phyloP scores from a whole-genome alignment of 2,888 invertebrate genomes.

The Drosophila dives region DNA sequence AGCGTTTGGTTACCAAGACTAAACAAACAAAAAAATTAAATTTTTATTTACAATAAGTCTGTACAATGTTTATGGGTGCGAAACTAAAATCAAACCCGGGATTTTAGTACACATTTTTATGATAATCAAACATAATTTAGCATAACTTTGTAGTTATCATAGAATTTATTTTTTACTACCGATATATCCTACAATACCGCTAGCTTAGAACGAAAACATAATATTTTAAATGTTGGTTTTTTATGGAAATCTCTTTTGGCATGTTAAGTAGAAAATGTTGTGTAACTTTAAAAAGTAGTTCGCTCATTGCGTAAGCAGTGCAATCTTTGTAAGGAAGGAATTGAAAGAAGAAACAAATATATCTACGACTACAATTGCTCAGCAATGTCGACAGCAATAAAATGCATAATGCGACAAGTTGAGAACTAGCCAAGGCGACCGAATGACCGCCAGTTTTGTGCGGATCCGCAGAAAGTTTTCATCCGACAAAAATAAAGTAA shows the following conservation, averaged over 20 bases:
- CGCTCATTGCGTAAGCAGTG: constrained; percentile 5
- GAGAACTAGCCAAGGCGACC: constrained; percentile 66
- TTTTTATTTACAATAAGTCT: background rate
- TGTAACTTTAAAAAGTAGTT: constrained; percentile 4
- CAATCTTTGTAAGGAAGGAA: constrained; percentile 28
- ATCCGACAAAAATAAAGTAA: constrained; percentile 19
- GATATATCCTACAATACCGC: background rate
- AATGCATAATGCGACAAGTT: constrained; percentile 79
- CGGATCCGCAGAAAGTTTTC: constrained; percentile 48
- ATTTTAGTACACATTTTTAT: background rate
- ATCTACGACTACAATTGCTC: constrained; percentile 60
- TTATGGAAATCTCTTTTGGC: background rate
- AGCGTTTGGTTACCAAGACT: background rate
- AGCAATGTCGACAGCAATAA: constrained; percentile 71
- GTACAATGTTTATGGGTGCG: constrained; percentile 1
- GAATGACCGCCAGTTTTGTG: constrained; percentile 68
- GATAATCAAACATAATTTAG: background rate
- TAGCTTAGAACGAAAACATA: background rate
- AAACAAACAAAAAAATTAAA: background rate
- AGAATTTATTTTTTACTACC: background rate
- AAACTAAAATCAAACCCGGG: background rate
- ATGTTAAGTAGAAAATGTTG: background rate
- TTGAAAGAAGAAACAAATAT: constrained; percentile 29
- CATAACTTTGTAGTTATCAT: background rate
- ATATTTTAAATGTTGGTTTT: background rate